phyloP scores from a whole-genome alignment of 2,888 invertebrate genomes.

The Polietes domitor region DNA sequence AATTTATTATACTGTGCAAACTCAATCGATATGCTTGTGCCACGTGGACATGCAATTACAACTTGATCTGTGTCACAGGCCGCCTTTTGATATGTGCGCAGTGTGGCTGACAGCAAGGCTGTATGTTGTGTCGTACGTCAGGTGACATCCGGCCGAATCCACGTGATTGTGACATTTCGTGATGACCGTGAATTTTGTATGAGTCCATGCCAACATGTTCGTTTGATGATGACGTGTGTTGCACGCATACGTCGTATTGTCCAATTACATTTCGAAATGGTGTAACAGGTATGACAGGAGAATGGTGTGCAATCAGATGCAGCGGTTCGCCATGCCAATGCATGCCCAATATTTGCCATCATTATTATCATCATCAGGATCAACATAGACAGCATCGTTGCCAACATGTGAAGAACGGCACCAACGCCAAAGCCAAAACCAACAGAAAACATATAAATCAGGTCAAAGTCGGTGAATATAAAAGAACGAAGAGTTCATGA shows the following conservation, averaged over 20 bases:
- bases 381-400: slow-evolving; percentile 20
- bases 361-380: slow-evolving; percentile 28
- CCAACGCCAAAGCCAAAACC: too few species aligned
- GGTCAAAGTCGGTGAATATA: slow-evolving; percentile 54
- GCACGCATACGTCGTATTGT: neutral
- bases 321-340: slow-evolving; percentile 39
- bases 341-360: slow-evolving; percentile 47
- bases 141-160: slow-evolving; percentile 41
- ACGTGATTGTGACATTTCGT: slow-evolving; percentile 27
- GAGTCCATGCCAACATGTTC: slow-evolving; percentile 9
- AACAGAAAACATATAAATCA: slow-evolving; percentile 44
- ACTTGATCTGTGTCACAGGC: slow-evolving; percentile 96
- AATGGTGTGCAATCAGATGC: slow-evolving; percentile 38
- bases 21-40: slow-evolving; percentile 95
- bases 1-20: slow-evolving; percentile 88
- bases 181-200: slow-evolving; percentile 23
- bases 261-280: neutral
- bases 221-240: slow-evolving; percentile 17
- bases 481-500: slow-evolving; percentile 26
- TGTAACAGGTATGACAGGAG: slow-evolving; percentile 11
- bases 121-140: slow-evolving; percentile 39
- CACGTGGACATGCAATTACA: slow-evolving; percentile 93
- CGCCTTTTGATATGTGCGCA: slow-evolving; percentile 94
- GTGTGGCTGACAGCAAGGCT: slow-evolving; percentile 95
- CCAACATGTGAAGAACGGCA: neutral